These are phyloP conservation scores for Dolichotis patagonum DNA, from an alignment of 2,113 vertebrate genomes.

Conservation along the genomic window DNA sequence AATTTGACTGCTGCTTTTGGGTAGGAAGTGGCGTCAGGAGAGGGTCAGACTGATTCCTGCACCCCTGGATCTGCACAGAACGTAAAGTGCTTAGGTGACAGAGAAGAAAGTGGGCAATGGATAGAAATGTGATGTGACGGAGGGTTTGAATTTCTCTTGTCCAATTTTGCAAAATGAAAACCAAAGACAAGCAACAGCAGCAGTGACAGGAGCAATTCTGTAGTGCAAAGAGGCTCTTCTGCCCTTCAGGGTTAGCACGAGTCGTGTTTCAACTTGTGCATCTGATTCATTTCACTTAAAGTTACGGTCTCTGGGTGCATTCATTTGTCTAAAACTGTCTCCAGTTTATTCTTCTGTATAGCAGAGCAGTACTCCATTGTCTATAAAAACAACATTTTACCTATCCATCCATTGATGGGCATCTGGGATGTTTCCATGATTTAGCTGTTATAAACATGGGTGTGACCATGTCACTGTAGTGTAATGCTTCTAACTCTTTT, in stretches of 20 bases:
- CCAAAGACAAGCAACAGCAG: not conserved
- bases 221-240: not conserved
- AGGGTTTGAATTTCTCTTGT: no score
- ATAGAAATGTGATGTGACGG: fast-evolving
- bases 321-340: not conserved
- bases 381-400: not conserved
- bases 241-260: not conserved
- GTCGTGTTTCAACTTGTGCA: not conserved
- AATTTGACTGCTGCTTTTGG: not conserved
- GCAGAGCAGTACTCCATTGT: not conserved
- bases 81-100: not conserved
- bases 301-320: not conserved
- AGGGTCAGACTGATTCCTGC: fast-evolving
- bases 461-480: not conserved
- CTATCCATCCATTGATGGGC: not conserved
- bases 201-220: not conserved
- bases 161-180: not conserved
- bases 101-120: not conserved
- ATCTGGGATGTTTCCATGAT: not conserved
- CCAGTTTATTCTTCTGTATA: not conserved
- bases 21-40: no score
- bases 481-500: not conserved
- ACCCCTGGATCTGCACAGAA: not conserved
- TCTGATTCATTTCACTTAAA: not conserved
- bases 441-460: not conserved